Percentiles rank a stretch among this genome's conserved stretches.
Evolutionary conservation across 1,140 invertebrate species (phyloP).

Genomic region (Globodera ellingtonae): DNA sequence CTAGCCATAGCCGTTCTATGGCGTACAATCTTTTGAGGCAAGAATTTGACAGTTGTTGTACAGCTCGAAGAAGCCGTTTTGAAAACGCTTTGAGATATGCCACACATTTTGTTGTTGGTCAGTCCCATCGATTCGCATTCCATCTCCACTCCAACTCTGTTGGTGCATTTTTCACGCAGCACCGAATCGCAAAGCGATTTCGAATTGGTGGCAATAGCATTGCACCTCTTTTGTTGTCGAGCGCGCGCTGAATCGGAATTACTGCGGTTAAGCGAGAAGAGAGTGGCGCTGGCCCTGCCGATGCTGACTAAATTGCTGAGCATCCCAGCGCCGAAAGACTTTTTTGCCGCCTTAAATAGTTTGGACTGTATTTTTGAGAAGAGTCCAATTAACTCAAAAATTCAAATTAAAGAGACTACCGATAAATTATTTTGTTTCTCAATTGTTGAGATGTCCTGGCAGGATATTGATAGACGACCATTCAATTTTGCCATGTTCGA

Average conservation of each 20-base stretch:
- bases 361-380: too few species aligned
- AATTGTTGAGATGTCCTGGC: background rate
- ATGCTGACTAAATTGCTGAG: background rate
- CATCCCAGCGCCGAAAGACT: background rate
- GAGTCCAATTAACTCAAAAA: too few species aligned
- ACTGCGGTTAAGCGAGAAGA: constrained; percentile 12
- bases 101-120: background rate
- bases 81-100: background rate
- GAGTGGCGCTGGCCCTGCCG: constrained; percentile 6
- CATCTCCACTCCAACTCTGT: too few species aligned
- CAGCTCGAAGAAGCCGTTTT: background rate
- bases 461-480: constrained; percentile 14
- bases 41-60: background rate
- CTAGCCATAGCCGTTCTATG: background rate
- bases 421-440: background rate
- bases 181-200: background rate
- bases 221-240: background rate
- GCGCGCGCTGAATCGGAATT: background rate
- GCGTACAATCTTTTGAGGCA: background rate
- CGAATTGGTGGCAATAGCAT: background rate
- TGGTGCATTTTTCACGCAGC: background rate
- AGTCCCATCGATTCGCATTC: background rate
- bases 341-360: background rate
- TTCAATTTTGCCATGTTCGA: constrained; percentile 3
- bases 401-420: background rate